A percentile compares a stretch with the other conserved stretches of the same genome.
These are phyloP conservation scores for Centroberyx gerrardi DNA, from an alignment of 2,797 vertebrate species.

Conservation along the genomic window DNA sequence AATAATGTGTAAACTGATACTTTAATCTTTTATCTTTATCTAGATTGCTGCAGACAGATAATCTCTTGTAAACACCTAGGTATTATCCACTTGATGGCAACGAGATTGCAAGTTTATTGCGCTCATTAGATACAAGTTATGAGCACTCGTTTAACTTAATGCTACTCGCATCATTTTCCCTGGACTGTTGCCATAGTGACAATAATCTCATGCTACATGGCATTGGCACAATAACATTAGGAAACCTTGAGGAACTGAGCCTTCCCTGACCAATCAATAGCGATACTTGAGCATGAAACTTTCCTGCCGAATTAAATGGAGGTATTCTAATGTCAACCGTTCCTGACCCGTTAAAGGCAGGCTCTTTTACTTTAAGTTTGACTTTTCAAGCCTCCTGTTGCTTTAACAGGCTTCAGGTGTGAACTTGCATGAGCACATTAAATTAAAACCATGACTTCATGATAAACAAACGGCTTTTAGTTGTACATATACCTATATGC, in stretches of 20 bases:
- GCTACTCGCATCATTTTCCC: slow-evolving; percentile 50
- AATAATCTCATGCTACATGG: slow-evolving; percentile 76
- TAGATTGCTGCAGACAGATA: slow-evolving; percentile 53
- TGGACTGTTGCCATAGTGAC: slow-evolving; percentile 63
- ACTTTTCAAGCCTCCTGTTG: slow-evolving; percentile 18
- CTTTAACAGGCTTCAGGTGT: slow-evolving; percentile 35
- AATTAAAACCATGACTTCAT: slow-evolving; percentile 40
- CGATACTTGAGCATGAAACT: slow-evolving; percentile 12
- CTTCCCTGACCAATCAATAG: slow-evolving; percentile 66
- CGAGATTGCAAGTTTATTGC: slow-evolving; percentile 36
- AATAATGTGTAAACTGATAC: slow-evolving; percentile 38
- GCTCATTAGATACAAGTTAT: slow-evolving; percentile 46
- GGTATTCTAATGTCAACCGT: slow-evolving; percentile 32
- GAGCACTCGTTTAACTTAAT: slow-evolving; percentile 57
- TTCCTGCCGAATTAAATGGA: slow-evolving; percentile 53
- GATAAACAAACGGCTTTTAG: slow-evolving; percentile 52
- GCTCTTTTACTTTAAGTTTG: slow-evolving; percentile 1
- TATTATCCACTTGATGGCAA: slow-evolving; percentile 50
- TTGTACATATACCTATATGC: slow-evolving; percentile 80
- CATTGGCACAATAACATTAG: slow-evolving; percentile 53
- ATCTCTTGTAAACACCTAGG: neutral
- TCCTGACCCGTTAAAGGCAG: slow-evolving; percentile 1
- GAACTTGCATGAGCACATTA: slow-evolving; percentile 37
- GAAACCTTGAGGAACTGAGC: slow-evolving; percentile 49
- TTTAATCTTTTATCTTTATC: slow-evolving; percentile 34